Conservation (phyloP, 2,113 vertebrate genomes). For the cattle (Bos taurus) region ARS-UCD2.0 NC_037338.1:103543501-103544000, state of each 20-base stretch:
- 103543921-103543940: accelerated
- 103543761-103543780: accelerated
- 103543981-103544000: accelerated
- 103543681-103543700: accelerated
- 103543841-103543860: accelerated
- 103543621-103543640: background rate
- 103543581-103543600: no score
- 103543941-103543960: accelerated
- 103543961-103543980: background rate
- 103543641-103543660: background rate
- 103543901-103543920: accelerated
- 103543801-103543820: accelerated
- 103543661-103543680: background rate
- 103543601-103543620: accelerated
- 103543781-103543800: accelerated
- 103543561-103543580: background rate
- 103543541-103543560: background rate
- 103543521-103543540: background rate
- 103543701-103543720: background rate
- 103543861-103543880: background rate
- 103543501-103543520: background rate
- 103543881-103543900: background rate
- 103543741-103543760: background rate
- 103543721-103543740: background rate
- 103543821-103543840: accelerated